Evolutionary conservation across 2,888 invertebrate genomes (phyloP).

Genomic region (Mayetiola destructor): DNA sequence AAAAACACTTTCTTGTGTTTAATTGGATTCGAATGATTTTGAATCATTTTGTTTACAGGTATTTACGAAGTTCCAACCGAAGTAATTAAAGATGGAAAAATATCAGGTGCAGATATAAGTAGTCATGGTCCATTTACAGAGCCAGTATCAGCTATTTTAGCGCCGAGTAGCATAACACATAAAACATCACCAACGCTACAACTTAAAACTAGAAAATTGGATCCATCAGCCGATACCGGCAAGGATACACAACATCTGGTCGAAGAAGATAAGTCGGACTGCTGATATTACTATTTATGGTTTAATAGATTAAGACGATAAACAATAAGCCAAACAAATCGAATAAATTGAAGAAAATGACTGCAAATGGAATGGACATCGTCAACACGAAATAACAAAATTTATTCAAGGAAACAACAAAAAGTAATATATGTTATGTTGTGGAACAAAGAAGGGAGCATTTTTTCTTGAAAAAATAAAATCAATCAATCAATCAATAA

Average conservation of each 20-base stretch:
- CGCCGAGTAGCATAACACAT: slow-evolving; percentile 70
- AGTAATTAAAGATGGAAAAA: slow-evolving; percentile 38
- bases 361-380: neutral
- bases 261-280: slow-evolving; percentile 63
- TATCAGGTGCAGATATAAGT: slow-evolving; percentile 19
- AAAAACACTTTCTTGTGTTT: neutral
- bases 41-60: slow-evolving; percentile 35
- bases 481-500: too few relatives aligned
- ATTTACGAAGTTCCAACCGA: slow-evolving; percentile 74
- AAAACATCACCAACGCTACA: slow-evolving; percentile 58
- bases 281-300: slow-evolving; percentile 33
- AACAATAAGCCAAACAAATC: slow-evolving; percentile 11
- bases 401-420: too few relatives aligned
- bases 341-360: neutral
- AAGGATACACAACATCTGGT: slow-evolving; percentile 85
- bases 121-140: slow-evolving; percentile 38
- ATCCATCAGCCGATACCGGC: slow-evolving; percentile 73
- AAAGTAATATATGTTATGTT: too few relatives aligned
- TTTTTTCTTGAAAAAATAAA: too few relatives aligned
- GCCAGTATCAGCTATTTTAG: slow-evolving; percentile 57
- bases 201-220: slow-evolving; percentile 61
- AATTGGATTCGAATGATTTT: too few relatives aligned
- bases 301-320: slow-evolving; percentile 11
- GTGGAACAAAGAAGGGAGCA: too few relatives aligned
- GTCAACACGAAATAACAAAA: too few relatives aligned